These are phyloP conservation scores for Drosophila mimetica DNA, from an alignment of 2,888 invertebrate species.

Conservation along the genomic window DNA sequence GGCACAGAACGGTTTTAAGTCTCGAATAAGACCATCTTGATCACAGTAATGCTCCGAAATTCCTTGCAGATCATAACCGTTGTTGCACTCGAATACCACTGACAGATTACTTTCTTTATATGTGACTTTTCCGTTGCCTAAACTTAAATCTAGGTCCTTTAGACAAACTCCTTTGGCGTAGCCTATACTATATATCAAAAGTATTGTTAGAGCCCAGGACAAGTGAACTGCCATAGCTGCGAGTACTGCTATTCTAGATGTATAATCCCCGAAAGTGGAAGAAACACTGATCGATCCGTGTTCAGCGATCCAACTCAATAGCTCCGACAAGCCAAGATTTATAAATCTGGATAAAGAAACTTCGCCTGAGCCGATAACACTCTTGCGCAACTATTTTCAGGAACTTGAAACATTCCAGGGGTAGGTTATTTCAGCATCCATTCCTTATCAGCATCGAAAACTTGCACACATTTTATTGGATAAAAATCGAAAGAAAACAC, in stretches of 20 bases:
- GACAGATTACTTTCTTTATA: background rate
- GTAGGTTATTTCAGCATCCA: background rate
- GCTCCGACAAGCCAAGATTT: background rate
- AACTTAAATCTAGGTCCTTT: too few species aligned
- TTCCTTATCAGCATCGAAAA: too few species aligned
- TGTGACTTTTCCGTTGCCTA: background rate
- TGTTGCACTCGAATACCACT: conserved; percentile 10
- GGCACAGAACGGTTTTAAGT: conserved; percentile 58
- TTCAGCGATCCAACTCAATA: background rate
- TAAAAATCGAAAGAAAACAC: too few species aligned
- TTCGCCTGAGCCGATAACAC: background rate
- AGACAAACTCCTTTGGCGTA: background rate
- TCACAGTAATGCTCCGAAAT: background rate
- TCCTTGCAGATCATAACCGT: conserved; percentile 32
- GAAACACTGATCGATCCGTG: background rate
- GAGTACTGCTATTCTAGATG: background rate
- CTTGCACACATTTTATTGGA: too few species aligned
- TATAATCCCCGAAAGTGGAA: background rate
- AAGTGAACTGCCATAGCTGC: background rate
- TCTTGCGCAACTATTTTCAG: background rate
- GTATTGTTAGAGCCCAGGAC: background rate
- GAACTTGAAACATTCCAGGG: background rate
- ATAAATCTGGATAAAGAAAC: background rate
- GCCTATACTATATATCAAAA: background rate
- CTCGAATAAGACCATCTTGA: conserved; percentile 17